Evolutionary conservation across 37 sponge, comb jelly and placozoan species (phyloP), one percentile per base, ranked within the genome.

Genomic region (Oscarella lobularis): DNA sequence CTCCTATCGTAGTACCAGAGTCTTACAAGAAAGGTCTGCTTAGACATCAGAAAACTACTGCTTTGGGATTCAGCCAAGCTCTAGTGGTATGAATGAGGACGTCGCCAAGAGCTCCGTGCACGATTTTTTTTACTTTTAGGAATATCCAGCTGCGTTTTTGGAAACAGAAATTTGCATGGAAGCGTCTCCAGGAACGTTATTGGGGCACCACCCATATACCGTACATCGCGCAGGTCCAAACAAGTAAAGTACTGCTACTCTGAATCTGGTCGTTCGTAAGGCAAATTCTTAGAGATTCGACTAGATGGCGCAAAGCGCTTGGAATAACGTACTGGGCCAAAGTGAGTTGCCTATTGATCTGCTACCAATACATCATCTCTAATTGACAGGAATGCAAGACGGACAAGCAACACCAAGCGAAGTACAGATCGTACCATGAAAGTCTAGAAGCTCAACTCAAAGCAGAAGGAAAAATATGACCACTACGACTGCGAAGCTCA

Each of bases 281-380:
- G 9, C 60, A 48, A 27, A 9, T 20, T 48, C 20, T 20, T 27
- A 48, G 60, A 20, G 60, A 48, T 20, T 27, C 14, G 14, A 48
- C 60, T 27, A 48, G 60, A 48, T 68, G 71, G 71, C 71, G 71
- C 6, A 31, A 31, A n/a, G 71, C 71, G 31, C 71, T 68, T 5
- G 71, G 71, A n/a, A 31, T 68, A 5, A 68, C 71, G 29, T 68
- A n/a, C 31, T 68, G 71, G 71, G 71, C 6, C 4, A 68, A 68
- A 14, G 71, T 68, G 33, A 68, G 5, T 68, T 48, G 60, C 31
- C 29, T 68, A 34, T 68, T 20, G 6, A 35, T 68, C 31, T 68
- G 31, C 31, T 68, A 5, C 31, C 31, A 14, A 32, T 5, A 34
- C 71, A 29, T 4, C 33, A 4, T 68, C 35, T 68, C 33, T 14